A percentile compares a stretch with the other conserved stretches of the same genome.
These are phyloP conservation scores for Semnornis frantzii DNA, from an alignment of 2,113 vertebrate genomes.

Conservation along the genomic window DNA sequence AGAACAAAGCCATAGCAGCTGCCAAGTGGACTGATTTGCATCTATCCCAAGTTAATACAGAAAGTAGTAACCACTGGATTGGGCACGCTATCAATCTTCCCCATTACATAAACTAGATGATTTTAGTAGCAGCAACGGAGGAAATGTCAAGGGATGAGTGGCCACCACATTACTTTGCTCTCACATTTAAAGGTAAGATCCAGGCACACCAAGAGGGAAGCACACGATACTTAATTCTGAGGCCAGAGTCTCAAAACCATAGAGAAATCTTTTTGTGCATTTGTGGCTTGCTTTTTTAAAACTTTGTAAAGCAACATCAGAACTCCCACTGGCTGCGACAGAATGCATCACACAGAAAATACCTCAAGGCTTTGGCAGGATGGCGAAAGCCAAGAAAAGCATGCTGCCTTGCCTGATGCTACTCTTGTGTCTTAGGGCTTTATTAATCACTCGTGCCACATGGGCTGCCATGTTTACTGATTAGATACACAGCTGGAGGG, in stretches of 20 bases:
- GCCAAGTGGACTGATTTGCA: not conserved
- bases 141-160: not conserved
- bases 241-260: not conserved
- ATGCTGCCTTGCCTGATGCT: not conserved
- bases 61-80: not conserved
- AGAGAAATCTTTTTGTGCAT: not conserved
- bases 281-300: not conserved
- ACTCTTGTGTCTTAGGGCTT: not conserved
- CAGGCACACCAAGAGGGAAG: not conserved
- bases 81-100: not conserved
- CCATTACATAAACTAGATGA: not conserved
- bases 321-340: not conserved
- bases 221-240: rapidly evolving
- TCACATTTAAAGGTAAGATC: not conserved
- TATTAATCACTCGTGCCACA: constrained; percentile 56
- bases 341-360: not conserved
- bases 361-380: constrained; percentile 29
- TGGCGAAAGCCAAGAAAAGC: constrained; percentile 43
- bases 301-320: not conserved
- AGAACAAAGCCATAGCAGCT: not conserved
- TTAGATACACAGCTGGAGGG: constrained; percentile 59
- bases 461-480: constrained; percentile 29
- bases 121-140: not conserved
- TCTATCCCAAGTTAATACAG: not conserved
- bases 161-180: rapidly evolving